Conservation (phyloP, 2,113 vertebrate species). For the Microtus ochrogaster region DNA sequence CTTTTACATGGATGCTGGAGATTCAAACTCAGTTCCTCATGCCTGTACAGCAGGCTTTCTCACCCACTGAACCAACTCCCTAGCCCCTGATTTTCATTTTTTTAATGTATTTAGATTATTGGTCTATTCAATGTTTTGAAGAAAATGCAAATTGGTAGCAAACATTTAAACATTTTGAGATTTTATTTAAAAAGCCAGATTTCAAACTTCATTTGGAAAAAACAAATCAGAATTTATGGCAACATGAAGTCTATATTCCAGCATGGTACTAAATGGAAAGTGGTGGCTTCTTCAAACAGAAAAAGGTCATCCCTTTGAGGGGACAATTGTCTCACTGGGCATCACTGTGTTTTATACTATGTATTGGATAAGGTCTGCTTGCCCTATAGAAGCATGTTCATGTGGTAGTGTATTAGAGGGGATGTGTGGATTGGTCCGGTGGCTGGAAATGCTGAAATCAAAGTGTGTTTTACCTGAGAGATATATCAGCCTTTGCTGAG, state of each 20-base stretch:
- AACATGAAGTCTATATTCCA: background rate
- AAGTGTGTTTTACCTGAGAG: background rate
- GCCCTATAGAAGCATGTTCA: background rate
- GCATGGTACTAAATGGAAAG: background rate
- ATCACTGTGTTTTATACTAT: background rate
- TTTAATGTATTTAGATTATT: constrained; percentile 10
- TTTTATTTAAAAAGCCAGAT: constrained; percentile 53
- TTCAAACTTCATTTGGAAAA: constrained; percentile 36
- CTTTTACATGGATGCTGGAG: background rate
- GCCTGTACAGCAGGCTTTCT: background rate
- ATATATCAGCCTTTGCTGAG: background rate
- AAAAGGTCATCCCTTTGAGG: background rate
- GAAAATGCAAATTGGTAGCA: constrained; percentile 38
- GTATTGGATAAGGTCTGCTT: background rate
- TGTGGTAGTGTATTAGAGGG: background rate
- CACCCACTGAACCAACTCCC: background rate
- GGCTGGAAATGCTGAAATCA: background rate
- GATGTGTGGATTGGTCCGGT: background rate
- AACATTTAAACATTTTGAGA: constrained; percentile 50
- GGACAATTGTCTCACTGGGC: background rate
- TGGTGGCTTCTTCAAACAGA: background rate
- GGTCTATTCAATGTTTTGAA: constrained; percentile 4
- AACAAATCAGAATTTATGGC: constrained; percentile 34
- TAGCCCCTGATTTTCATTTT: background rate
- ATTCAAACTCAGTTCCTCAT: too few species aligned